Evolutionary conservation across 2,113 vertebrate genomes (phyloP).

Genomic region (Malurus cyaneus): DNA sequence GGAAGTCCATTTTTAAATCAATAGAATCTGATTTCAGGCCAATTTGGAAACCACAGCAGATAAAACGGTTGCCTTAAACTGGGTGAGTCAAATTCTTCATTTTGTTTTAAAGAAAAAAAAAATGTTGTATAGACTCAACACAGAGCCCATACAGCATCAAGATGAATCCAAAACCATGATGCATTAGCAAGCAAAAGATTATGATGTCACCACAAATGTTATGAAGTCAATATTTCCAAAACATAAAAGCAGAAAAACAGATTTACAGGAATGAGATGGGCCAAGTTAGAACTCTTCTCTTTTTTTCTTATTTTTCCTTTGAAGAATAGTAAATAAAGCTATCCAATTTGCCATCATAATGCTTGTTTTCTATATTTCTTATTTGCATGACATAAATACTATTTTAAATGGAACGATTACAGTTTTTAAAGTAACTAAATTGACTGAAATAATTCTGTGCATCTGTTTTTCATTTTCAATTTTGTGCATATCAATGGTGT

Average conservation of each 20-base stretch:
- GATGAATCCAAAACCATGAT: slow-evolving; percentile 41
- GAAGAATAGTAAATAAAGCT: not conserved
- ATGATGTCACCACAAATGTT: slow-evolving; percentile 56
- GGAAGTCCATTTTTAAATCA: slow-evolving; percentile 36
- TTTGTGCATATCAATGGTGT: not conserved
- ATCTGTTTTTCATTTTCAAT: slow-evolving; percentile 20
- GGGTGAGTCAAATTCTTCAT: not conserved
- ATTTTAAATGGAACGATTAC: not conserved
- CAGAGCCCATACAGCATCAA: slow-evolving; percentile 44
- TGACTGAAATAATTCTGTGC: slow-evolving; percentile 21
- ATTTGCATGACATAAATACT: not conserved
- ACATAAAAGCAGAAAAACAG: slow-evolving; percentile 49
- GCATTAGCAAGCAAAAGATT: slow-evolving; percentile 58
- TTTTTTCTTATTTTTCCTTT: not conserved
- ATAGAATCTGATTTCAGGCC: not conserved
- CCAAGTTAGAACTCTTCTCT: not conserved
- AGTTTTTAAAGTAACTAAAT: slow-evolving; percentile 5
- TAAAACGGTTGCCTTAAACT: slow-evolving; percentile 19
- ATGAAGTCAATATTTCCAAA: slow-evolving; percentile 41
- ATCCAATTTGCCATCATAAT: not conserved
- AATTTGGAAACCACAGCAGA: slow-evolving; percentile 3
- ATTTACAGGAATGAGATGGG: not conserved
- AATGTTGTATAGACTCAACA: slow-evolving; percentile 37
- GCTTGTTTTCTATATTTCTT: not conserved
- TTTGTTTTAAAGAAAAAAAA: slow-evolving; percentile 3